Percentiles rank a stretch among this genome's conserved stretches.
Evolutionary conservation across 2,797 vertebrate genomes (phyloP).

Genomic region (Thaleichthys pacificus): DNA sequence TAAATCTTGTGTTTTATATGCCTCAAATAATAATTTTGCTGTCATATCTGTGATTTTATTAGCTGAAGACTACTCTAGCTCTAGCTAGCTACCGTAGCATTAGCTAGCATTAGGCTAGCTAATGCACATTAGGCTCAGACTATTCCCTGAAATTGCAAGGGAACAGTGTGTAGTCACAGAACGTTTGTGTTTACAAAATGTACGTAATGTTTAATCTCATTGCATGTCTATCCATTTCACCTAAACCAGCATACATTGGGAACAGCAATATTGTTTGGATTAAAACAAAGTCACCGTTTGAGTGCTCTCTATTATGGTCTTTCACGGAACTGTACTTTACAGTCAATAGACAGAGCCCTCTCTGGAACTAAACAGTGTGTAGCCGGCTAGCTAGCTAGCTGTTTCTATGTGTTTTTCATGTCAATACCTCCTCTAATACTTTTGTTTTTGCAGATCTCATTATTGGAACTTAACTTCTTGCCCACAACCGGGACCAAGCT

Average conservation of each 20-base stretch:
- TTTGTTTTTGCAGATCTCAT: constrained; percentile 75
- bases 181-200: neutral
- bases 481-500: constrained; percentile 85
- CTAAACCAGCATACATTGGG: neutral
- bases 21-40: neutral
- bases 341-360: no score
- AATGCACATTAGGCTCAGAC: neutral
- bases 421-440: no score
- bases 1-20: constrained; percentile 40
- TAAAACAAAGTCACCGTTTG: neutral
- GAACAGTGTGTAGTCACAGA: neutral
- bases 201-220: no score
- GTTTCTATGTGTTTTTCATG: no score
- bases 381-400: no score
- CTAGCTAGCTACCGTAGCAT: constrained; percentile 2
- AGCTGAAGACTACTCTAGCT: neutral
- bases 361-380: no score
- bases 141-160: neutral
- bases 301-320: neutral
- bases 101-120: neutral
- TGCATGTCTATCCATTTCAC: no score
- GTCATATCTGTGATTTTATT: neutral
- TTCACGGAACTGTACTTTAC: neutral
- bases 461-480: constrained; percentile 92
- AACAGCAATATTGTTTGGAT: neutral